Conservation (phyloP, 37 sponge, comb jelly and placozoan genomes). For the Mnemiopsis leidyi region DNA sequence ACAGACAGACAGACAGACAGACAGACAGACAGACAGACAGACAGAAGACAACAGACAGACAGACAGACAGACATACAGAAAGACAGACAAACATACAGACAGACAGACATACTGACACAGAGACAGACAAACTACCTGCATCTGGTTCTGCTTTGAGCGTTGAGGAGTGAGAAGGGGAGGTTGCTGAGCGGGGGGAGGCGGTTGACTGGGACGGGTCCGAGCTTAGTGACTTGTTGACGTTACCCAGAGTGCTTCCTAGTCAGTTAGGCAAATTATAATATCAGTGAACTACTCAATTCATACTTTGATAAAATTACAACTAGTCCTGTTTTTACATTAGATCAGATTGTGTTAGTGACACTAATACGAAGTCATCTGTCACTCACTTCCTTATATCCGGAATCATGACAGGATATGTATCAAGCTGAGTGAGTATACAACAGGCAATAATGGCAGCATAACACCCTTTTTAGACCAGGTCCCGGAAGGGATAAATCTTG, state of each 20-base stretch:
- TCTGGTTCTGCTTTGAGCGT: constrained; percentile 1
- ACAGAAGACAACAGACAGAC: not conserved
- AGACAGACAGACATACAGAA: not conserved
- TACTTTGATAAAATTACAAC: too few relatives aligned
- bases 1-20: not conserved
- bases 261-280: not conserved
- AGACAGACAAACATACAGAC: not conserved
- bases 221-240: not conserved
- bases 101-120: not conserved
- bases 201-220: constrained; percentile 46
- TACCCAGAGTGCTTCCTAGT: constrained; percentile 61
- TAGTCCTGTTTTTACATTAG: too few relatives aligned
- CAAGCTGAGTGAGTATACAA: too few relatives aligned
- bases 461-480: too few relatives aligned
- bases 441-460: too few relatives aligned
- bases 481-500: too few relatives aligned
- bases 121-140: constrained; percentile 8
- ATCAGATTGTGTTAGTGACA: too few relatives aligned
- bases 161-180: not conserved
- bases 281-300: too few relatives aligned
- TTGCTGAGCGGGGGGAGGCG: not conserved
- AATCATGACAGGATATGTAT: too few relatives aligned
- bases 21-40: not conserved
- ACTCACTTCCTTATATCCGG: too few relatives aligned
- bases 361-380: too few relatives aligned